phyloP scores from a whole-genome alignment of 2,888 invertebrate species.

The Tiliacea aurago region DNA sequence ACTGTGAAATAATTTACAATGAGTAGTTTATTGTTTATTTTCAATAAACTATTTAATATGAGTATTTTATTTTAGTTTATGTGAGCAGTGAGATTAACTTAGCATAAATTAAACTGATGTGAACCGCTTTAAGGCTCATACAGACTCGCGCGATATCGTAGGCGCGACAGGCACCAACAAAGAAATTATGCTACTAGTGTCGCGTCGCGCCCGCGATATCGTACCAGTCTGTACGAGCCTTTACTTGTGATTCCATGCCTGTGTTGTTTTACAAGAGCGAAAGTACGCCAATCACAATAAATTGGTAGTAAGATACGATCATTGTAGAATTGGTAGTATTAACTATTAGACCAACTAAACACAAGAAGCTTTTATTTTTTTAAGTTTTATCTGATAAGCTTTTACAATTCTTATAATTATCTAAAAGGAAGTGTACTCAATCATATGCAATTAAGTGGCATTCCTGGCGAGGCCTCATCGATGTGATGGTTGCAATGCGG shows the following conservation, averaged over 20 bases:
- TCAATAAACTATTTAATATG: too few species aligned
- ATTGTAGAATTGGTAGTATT: background rate
- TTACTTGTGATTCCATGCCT: too few species aligned
- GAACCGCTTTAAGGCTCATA: too few species aligned
- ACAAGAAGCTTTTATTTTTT: background rate
- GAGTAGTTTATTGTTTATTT: background rate
- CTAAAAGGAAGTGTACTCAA: conserved; percentile 19
- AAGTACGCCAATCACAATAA: background rate
- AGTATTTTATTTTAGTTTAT: too few species aligned
- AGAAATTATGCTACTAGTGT: too few species aligned
- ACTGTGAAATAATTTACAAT: background rate
- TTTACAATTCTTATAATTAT: background rate
- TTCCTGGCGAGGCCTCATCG: conserved; percentile 35
- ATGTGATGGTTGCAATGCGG: conserved; percentile 50
- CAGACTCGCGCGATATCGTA: too few species aligned
- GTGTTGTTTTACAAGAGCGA: background rate
- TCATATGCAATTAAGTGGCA: conserved; percentile 37
- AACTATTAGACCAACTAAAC: background rate
- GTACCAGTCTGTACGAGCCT: too few species aligned
- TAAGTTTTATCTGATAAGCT: background rate
- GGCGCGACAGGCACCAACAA: too few species aligned
- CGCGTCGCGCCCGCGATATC: too few species aligned
- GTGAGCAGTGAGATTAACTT: background rate
- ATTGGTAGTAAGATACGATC: background rate
- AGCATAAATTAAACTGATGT: background rate